Evolutionary conservation across 2,888 invertebrate genomes (phyloP), one percentile per base, ranked within the genome.

Genomic region (Nymphalis c-album): DNA sequence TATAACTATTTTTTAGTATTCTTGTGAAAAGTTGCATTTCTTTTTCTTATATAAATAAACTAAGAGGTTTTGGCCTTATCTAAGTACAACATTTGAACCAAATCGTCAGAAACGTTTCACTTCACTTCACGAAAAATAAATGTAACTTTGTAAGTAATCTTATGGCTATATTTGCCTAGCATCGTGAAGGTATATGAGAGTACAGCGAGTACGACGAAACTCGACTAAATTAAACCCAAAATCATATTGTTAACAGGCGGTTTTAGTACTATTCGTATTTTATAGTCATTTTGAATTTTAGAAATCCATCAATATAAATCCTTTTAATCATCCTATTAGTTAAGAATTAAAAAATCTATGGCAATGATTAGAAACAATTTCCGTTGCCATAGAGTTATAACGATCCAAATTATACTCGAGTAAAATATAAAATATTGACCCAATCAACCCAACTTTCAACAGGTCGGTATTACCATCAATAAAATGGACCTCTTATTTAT

Each of bases 351-450:
- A 53, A 26, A 55, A 26, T 55, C 35, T 40, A n/a, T 35, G 17
- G 55, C n/a, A 18, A 57, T 57, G 57, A 57, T 57, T 57, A 57
- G 57, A 57, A 35, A 57, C 53, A 55, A 55, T 55, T 55, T 55
- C 57, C 40, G 57, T 57, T 57, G 10, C 55, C 48, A 55, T 66
- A 31, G 47, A 48, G 20, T 40, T 46, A 22, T 61, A 66, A 66
- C 47, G 60, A 66, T 48, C 60, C 22, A 53, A 65, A 66, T 57
- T 35, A 57, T 10, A 61, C 55, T 48, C 53, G 35, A 22, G 40
- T 22, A 50, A 26, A 17, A 46, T 22, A 66, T 66, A 66, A 66
- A 55, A 66, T 60, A 61, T 57, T 46, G 61, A 55, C 20, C 55
- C 66, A 55, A 65, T 65, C 65, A 55, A 47, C 18, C 31, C 17